These are phyloP conservation scores for Pteropus alecto DNA, from an alignment of 2,113 vertebrate genomes.

Conservation along the genomic window DNA sequence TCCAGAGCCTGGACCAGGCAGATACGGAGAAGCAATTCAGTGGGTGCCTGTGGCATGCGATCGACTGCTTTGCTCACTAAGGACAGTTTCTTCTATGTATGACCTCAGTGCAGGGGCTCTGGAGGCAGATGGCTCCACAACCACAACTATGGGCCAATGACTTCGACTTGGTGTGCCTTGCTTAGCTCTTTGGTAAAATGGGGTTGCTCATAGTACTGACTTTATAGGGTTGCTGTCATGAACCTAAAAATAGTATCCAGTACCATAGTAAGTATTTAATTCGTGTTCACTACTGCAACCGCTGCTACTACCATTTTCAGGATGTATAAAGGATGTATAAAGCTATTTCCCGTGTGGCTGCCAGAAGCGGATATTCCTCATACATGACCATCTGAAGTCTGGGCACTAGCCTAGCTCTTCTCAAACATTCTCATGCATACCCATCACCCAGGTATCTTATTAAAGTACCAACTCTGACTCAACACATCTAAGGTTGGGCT, in stretches of 20 bases:
- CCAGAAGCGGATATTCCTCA: neutral
- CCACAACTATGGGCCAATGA: neutral
- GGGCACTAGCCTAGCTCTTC: neutral
- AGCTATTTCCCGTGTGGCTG: neutral
- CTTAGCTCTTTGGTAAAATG: neutral
- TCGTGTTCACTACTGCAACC: neutral
- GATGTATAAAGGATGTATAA: neutral
- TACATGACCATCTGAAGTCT: neutral
- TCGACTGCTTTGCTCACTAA: neutral
- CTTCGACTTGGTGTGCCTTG: neutral
- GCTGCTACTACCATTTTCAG: neutral
- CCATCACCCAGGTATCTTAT: neutral
- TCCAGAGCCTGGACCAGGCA: neutral
- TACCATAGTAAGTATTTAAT: neutral
- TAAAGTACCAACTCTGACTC: neutral
- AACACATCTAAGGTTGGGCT: neutral
- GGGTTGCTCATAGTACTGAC: neutral
- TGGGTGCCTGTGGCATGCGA: neutral
- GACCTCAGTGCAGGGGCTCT: neutral
- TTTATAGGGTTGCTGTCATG: neutral
- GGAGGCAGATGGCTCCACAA: neutral
- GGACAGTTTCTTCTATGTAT: neutral
- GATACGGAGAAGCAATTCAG: neutral
- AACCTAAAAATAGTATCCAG: neutral
- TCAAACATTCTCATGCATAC: neutral